Base-by-base conservation (phyloP, 2,888 invertebrate genomes). In the Scelioninae gen. 1 region DNA sequence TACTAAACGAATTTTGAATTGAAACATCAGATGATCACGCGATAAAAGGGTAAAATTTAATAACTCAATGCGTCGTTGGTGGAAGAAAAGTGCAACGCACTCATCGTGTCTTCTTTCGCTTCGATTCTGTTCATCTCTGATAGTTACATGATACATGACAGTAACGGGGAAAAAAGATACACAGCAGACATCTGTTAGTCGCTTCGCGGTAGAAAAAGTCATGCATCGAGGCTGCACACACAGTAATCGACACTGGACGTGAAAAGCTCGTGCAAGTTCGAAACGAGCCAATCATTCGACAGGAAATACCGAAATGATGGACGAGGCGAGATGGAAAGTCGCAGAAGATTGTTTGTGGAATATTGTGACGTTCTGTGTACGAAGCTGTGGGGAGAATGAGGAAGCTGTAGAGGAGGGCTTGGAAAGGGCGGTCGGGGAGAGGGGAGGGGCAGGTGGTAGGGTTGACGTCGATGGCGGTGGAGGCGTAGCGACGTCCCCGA, bases 401-500 rank as follows among this genome's bases (percentile, higher is more conserved):
- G 45, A 10, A 16, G 34, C 29, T 7, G 47, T 9, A 15, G 53
- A 11, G 56, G 55, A 53, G 63, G 31, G 38, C 58, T 8, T 31
- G 7, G 32, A 7, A 32, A 29, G 60, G 29, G 45, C 23, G 43
- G 15, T 34, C 8, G 34, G 47, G 40, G n/a, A 29, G 60, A 49
- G 13, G 80, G 45, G 79, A 43, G n/a, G 15, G 49, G 38, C 38
- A 6, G 45, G 71, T 29, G 65, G 80, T 31, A 38, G 71, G 76
- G 58, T 29, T 6, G 47, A 13, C 23, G 34, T 49, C 51, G 55
- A 29, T 38, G 11, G 51, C 65, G 79, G 72, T 72, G 72, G 72
- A 85, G 87, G 85, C 82, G 86, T 84, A 85, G 75, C 83, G 85
- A 85, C 85, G 87, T 85, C 85, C 84, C 87, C 78, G 79, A 79